phyloP scores from a whole-genome alignment of 2,113 vertebrate genomes.

The Hystrix cristata region DNA sequence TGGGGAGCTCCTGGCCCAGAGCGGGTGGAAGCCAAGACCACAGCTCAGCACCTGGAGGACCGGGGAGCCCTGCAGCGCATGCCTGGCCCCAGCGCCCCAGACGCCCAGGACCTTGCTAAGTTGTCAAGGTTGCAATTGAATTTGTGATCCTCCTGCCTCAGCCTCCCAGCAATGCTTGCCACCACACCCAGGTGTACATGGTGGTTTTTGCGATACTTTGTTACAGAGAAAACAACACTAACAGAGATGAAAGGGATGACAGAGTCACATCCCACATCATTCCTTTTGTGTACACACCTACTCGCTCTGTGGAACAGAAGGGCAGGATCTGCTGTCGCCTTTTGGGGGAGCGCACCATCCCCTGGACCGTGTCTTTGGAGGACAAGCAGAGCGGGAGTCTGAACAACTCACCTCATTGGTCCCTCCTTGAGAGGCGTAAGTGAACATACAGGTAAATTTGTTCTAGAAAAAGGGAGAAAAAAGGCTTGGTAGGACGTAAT shows the following conservation, averaged over 20 bases:
- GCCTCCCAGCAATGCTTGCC: neutral
- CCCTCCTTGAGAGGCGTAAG: slow-evolving; percentile 97
- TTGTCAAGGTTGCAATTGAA: neutral
- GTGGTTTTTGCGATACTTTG: neutral
- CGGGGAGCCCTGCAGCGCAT: neutral
- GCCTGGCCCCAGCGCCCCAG: neutral
- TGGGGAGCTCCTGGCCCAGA: neutral
- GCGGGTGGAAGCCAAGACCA: neutral
- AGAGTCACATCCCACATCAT: neutral
- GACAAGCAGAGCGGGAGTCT: fast-evolving
- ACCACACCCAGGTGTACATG: neutral
- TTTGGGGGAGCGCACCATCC: neutral
- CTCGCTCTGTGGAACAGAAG: neutral
- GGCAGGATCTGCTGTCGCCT: neutral
- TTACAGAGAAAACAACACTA: neutral
- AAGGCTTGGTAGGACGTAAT: neutral
- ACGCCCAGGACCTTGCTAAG: neutral
- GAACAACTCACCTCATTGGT: slow-evolving; percentile 95
- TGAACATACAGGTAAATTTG: slow-evolving; percentile 93
- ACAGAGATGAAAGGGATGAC: neutral
- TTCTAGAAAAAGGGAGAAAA: slow-evolving; percentile 83
- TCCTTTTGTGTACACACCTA: neutral
- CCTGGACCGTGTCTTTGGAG: fast-evolving
- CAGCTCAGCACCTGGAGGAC: neutral
- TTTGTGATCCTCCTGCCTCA: neutral